Percentiles rank a stretch among this genome's conserved stretches.
Conservation (phyloP, 2,113 vertebrate genomes). For the Cynopterus brachyotis region DNA sequence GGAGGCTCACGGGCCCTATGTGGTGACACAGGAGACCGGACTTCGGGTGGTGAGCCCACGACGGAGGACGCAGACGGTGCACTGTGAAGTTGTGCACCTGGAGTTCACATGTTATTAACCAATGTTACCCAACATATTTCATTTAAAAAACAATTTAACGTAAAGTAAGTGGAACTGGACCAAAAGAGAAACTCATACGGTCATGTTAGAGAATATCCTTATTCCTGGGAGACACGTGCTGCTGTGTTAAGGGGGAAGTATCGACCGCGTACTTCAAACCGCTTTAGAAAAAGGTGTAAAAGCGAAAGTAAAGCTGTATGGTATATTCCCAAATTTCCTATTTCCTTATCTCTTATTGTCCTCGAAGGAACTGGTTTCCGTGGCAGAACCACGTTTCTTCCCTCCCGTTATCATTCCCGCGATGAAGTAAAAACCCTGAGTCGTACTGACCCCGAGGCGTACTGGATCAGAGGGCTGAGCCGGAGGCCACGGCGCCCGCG, state of each 20-base stretch:
- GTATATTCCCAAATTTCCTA: neutral
- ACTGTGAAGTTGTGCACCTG: too few species aligned
- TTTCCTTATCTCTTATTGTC: neutral
- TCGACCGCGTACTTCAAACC: neutral
- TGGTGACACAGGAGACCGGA: too few species aligned
- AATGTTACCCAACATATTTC: neutral
- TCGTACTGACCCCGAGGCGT: neutral
- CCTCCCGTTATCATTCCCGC: neutral
- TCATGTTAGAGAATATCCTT: neutral
- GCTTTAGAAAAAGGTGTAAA: neutral
- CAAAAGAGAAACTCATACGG: neutral
- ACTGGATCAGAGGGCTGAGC: neutral
- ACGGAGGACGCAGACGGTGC: too few species aligned
- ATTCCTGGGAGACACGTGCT: neutral
- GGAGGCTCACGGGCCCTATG: too few species aligned
- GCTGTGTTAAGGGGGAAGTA: neutral
- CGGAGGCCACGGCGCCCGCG: too few species aligned
- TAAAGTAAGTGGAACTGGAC: neutral
- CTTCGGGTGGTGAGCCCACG: too few species aligned
- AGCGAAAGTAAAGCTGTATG: neutral
- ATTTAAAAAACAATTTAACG: too few species aligned
- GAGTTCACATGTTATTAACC: neutral
- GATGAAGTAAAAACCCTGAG: neutral
- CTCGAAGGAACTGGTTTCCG: neutral
- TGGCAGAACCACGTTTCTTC: neutral